phyloP scores from a whole-genome alignment of 2,888 invertebrate species.

The Ypsolopha sequella region DNA sequence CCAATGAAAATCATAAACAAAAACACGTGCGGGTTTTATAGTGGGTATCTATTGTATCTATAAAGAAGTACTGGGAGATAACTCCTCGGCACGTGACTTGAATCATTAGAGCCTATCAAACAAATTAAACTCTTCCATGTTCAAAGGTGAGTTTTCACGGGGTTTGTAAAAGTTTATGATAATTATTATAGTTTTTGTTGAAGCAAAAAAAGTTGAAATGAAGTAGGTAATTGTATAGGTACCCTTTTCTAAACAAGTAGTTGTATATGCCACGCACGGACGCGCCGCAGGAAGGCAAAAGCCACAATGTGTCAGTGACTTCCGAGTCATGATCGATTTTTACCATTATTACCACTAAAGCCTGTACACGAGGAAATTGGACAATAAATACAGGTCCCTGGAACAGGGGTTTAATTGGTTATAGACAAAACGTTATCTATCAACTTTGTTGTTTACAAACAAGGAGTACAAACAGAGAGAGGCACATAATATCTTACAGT shows the following conservation, averaged over 20 bases:
- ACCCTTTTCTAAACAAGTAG: too few species aligned
- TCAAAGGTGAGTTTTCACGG: background rate
- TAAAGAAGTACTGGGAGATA: background rate
- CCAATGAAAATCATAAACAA: background rate
- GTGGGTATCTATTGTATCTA: background rate
- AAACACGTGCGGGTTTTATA: background rate
- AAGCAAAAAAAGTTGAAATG: too few species aligned
- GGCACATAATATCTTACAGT: too few species aligned
- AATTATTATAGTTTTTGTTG: too few species aligned
- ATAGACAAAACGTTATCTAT: too few species aligned
- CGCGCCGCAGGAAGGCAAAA: constrained; percentile 53
- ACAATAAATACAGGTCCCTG: background rate
- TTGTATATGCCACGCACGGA: background rate
- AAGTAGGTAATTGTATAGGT: too few species aligned
- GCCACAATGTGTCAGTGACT: constrained; percentile 51
- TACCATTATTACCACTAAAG: constrained; percentile 22
- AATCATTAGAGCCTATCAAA: background rate
- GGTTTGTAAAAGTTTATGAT: background rate
- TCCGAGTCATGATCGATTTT: constrained; percentile 52
- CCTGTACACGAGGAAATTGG: background rate
- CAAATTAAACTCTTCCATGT: constrained; percentile 15
- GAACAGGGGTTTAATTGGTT: background rate
- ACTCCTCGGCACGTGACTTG: background rate
- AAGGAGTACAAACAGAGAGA: too few species aligned
- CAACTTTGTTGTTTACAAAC: too few species aligned